Evolutionary conservation across 1,140 invertebrate species (phyloP).

Genomic region (Heterodera schachtii): DNA sequence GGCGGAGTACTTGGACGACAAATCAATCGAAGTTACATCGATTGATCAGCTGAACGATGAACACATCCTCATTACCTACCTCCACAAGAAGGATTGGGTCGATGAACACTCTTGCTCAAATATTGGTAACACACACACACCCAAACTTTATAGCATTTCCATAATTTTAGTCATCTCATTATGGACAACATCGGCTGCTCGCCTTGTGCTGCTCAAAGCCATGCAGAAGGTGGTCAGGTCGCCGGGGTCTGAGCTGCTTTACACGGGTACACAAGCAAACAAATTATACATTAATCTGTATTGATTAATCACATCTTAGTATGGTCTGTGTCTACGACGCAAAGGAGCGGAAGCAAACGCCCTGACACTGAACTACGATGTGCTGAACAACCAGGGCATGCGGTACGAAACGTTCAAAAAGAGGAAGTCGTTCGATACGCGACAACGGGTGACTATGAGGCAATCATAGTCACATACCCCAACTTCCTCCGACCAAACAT

Average conservation of each 20-base stretch:
- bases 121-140: background rate
- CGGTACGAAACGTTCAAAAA: slow-evolving; percentile 12
- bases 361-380: slow-evolving; percentile 1
- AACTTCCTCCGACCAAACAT: background rate
- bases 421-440: background rate
- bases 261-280: background rate
- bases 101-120: slow-evolving; percentile 4
- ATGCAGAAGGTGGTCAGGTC: slow-evolving; percentile 12
- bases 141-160: too few relatives aligned
- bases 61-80: background rate
- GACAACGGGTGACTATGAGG: too few relatives aligned
- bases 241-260: background rate
- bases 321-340: background rate
- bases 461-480: background rate
- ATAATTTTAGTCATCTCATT: background rate
- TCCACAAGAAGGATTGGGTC: background rate
- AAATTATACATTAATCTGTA: too few relatives aligned
- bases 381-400: slow-evolving; percentile 1
- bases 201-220: background rate
- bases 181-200: slow-evolving; percentile 6
- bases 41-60: background rate
- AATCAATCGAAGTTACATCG: background rate
- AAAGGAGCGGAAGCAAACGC: background rate
- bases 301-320: background rate
- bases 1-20: background rate